These are phyloP conservation scores for Caenorhabditis angaria DNA, from an alignment of 2,888 invertebrate genomes.

Conservation along the genomic window DNA sequence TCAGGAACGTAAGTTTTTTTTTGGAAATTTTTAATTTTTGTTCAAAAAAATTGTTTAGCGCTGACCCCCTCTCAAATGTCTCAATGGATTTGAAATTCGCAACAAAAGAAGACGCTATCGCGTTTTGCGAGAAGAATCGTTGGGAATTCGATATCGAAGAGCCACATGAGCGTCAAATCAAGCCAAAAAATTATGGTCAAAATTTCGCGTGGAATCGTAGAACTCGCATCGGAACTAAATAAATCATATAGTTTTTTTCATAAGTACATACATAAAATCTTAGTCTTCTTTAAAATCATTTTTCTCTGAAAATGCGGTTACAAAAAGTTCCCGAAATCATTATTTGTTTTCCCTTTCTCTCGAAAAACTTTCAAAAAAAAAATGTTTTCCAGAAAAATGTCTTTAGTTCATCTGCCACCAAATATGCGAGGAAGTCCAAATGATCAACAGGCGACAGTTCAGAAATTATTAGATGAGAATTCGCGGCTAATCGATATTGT, in stretches of 20 bases:
- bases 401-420: slow-evolving; percentile 40
- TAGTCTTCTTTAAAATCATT: not conserved
- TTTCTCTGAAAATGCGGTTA: not conserved
- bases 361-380: not conserved
- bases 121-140: slow-evolving; percentile 91
- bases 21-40: too few relatives aligned
- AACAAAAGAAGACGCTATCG: slow-evolving; percentile 86
- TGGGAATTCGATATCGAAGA: slow-evolving; percentile 87
- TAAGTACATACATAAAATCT: not conserved
- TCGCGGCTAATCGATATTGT: slow-evolving; percentile 94
- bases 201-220: slow-evolving; percentile 97
- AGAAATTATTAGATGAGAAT: slow-evolving; percentile 88
- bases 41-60: slow-evolving; percentile 77
- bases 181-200: slow-evolving; percentile 88
- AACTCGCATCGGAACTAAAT: slow-evolving; percentile 94
- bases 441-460: slow-evolving; percentile 56
- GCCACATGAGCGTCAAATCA: slow-evolving; percentile 80
- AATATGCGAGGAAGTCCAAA: slow-evolving; percentile 23
- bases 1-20: slow-evolving; percentile 81
- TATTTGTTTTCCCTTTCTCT: too few relatives aligned
- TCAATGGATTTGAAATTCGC: slow-evolving; percentile 81
- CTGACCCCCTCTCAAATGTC: slow-evolving; percentile 93
- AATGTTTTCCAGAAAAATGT: slow-evolving; percentile 39
- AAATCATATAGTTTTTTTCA: slow-evolving; percentile 70
- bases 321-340: not conserved